Conservation (phyloP, 2,113 vertebrate species). For the Cinclus mexicanus region DNA sequence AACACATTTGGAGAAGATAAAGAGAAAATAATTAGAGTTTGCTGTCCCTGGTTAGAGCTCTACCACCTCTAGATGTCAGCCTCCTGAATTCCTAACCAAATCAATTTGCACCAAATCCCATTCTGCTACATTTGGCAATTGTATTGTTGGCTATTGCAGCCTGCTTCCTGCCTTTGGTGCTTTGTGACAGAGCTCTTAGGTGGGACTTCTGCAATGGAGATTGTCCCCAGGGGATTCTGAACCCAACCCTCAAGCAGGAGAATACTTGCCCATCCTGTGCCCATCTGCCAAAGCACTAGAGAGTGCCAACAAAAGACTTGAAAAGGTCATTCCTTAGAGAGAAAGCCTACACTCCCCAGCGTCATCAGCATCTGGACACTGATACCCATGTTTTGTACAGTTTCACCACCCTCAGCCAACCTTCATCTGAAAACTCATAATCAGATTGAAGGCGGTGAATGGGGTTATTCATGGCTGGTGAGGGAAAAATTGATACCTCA, state of each 20-base stretch:
- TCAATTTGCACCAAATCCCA: not conserved
- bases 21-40: not conserved
- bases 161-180: not conserved
- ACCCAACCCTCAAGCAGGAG: not conserved
- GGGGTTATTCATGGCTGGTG: not conserved
- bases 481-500: not conserved
- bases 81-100: not conserved
- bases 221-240: accelerated
- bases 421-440: not conserved
- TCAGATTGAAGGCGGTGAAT: not conserved
- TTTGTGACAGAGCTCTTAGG: not conserved
- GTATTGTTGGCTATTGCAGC: not conserved
- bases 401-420: not conserved
- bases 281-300: not conserved
- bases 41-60: not conserved
- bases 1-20: not conserved
- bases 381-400: not conserved
- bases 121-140: not conserved
- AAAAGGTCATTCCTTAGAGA: not conserved
- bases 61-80: not conserved
- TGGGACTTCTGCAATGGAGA: not conserved
- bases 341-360: not conserved
- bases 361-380: not conserved
- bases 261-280: not conserved
- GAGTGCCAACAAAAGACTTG: not conserved